Evolutionary conservation across 2,113 vertebrate species (phyloP), one percentile per base, ranked within the genome.

Genomic region (Steatornis caripensis): DNA sequence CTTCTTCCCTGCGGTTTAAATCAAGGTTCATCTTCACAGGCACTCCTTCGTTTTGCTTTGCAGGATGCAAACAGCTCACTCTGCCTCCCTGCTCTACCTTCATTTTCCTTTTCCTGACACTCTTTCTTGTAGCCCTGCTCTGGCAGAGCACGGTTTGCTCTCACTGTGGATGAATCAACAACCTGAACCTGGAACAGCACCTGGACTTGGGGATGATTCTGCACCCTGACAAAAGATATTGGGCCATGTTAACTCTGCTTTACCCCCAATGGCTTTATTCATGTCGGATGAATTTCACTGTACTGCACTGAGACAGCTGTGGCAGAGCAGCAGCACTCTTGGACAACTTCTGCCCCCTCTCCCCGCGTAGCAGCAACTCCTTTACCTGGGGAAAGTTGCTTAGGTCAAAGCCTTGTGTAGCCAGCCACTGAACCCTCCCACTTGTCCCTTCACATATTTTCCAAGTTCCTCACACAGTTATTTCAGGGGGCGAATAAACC

Each of bases 11-110:
- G 53, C 22, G 48, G 37, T 89, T 95, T 95, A 90, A 89, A 77
- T 71, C 48, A 82, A 89, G 66, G 72, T 91, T 95, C 69, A 62
- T 82, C 84, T 93, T 93, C 78, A 79, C 70, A 80, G 87, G 32
- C 58, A 57, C 45, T 51, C 41, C 70, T 72, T 55, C 76, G 36
- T 70, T 95, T 85, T 82, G 13, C 70, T 79, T 54, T 76, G 81
- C 90, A 87, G 57, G 88, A 74, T 7, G 6, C 41, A 85, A 84
- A 49, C 57, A 91, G n/a, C 89, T 93, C 1, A 0, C 75, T 87
- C 65, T 68, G 48, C 89, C 72, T 81, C 55, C 41, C 46, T 80
- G 60, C 55, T 91, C 69, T 74, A 41, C 14, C 34, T 68, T 90
- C 21, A 51, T 89, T 94, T 75, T 57, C 61, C 55, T 57, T 65